These are phyloP conservation scores for Spisula subtruncata DNA, from an alignment of 2,888 invertebrate species.

Conservation along the genomic window DNA sequence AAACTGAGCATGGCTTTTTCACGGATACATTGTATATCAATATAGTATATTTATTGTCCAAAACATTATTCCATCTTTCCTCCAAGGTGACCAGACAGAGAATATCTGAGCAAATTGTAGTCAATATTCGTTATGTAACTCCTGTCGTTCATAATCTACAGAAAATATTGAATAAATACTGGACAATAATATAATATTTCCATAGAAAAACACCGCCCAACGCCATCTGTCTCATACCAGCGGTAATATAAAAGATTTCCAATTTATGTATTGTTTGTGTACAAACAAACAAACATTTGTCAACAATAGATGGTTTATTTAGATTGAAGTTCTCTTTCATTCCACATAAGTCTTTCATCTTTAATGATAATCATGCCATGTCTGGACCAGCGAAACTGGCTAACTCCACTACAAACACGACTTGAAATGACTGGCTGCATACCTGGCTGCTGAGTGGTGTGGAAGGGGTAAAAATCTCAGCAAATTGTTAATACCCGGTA, in stretches of 20 bases:
- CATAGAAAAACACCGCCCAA: not conserved
- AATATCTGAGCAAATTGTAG: not conserved
- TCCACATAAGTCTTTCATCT: not conserved
- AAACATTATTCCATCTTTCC: not conserved
- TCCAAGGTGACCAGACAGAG: too few species aligned
- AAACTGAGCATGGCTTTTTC: too few species aligned
- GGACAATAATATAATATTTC: not conserved
- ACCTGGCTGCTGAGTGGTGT: too few species aligned
- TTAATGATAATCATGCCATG: not conserved
- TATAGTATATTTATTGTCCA: too few species aligned
- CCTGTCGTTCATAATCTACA: not conserved
- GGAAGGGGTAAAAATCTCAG: too few species aligned
- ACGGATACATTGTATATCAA: too few species aligned
- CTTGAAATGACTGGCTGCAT: too few species aligned
- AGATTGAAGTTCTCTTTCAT: not conserved
- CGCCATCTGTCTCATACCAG: conserved; percentile 13
- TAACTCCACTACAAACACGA: not conserved
- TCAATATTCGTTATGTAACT: not conserved
- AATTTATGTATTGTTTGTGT: not conserved
- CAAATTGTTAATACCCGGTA: too few species aligned
- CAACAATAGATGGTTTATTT: conserved; percentile 18
- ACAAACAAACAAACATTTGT: conserved; percentile 19
- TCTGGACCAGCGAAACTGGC: not conserved
- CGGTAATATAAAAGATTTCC: not conserved
- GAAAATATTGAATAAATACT: not conserved